Conservation (phyloP, 2,113 vertebrate species). For the Tursiops truncatus region DNA sequence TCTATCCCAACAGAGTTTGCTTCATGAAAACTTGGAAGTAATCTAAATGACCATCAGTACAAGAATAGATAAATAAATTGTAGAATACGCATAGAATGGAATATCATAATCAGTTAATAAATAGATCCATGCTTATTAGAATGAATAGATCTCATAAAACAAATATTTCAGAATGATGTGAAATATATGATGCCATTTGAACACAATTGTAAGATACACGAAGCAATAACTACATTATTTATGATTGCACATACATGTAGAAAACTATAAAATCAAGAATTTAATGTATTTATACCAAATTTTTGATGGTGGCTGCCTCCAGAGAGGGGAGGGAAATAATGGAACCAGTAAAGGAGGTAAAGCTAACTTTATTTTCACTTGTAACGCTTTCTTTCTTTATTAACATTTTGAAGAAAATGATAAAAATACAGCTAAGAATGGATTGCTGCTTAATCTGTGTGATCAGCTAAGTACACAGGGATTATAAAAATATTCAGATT, state of each 20-base stretch:
- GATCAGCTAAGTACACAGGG: constrained; percentile 58
- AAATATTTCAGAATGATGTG: neutral
- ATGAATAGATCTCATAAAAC: neutral
- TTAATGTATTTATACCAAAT: neutral
- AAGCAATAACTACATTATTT: neutral
- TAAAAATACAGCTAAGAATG: constrained; percentile 59
- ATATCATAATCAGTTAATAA: neutral
- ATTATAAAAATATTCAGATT: constrained; percentile 56
- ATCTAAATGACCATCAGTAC: neutral
- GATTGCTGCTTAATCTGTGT: constrained; percentile 43
- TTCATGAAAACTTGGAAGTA: neutral
- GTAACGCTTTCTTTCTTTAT: neutral
- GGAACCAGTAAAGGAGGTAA: neutral
- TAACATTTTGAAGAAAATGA: constrained; percentile 56
- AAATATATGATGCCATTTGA: neutral
- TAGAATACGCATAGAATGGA: too few relatives aligned
- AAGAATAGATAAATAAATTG: neutral
- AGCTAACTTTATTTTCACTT: neutral
- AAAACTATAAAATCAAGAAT: constrained; percentile 20
- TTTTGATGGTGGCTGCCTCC: neutral
- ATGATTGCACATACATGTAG: neutral
- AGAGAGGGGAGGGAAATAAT: neutral
- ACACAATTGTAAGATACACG: neutral
- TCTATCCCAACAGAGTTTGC: neutral
- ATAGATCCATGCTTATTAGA: neutral